Percentiles rank a stretch among this genome's conserved stretches.
phyloP scores from a whole-genome alignment of 1,140 invertebrate genomes.

The Rhagoletis pomonella region DNA sequence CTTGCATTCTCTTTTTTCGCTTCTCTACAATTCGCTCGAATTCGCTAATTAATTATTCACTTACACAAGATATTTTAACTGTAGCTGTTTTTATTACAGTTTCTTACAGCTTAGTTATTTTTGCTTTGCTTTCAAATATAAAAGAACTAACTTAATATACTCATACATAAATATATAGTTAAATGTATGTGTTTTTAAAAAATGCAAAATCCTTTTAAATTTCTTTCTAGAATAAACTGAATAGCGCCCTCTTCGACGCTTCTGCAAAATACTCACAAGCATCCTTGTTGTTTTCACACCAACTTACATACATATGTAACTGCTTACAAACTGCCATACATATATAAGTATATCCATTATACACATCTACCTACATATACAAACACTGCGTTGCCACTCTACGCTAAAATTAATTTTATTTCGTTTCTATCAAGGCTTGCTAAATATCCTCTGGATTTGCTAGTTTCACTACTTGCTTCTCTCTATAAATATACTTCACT shows the following conservation, averaged over 20 bases:
- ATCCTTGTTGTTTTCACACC: not conserved
- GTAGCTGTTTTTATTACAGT: not conserved
- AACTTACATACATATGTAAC: not conserved
- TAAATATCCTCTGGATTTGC: not conserved
- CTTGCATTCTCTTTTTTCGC: conserved; percentile 60
- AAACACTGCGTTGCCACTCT: not conserved
- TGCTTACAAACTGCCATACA: no score
- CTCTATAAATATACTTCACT: conserved; percentile 28
- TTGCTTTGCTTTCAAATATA: conserved; percentile 13
- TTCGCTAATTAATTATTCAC: not conserved
- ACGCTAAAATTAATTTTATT: not conserved
- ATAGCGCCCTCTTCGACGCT: not conserved
- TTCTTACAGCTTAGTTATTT: not conserved
- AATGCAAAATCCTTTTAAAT: conserved; percentile 52
- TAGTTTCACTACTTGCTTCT: conserved; percentile 17
- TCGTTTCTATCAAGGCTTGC: not conserved
- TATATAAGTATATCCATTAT: no score
- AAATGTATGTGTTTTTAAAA: conserved; percentile 34
- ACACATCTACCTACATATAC: no score
- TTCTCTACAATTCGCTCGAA: conserved; percentile 48
- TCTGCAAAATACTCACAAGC: not conserved
- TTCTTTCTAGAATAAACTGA: conserved; percentile 46
- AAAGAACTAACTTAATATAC: conserved; percentile 43
- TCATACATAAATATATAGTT: no score
- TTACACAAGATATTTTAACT: not conserved